Evolutionary conservation across 2,888 invertebrate genomes (phyloP).

Genomic region (Nymphalis polychloros): DNA sequence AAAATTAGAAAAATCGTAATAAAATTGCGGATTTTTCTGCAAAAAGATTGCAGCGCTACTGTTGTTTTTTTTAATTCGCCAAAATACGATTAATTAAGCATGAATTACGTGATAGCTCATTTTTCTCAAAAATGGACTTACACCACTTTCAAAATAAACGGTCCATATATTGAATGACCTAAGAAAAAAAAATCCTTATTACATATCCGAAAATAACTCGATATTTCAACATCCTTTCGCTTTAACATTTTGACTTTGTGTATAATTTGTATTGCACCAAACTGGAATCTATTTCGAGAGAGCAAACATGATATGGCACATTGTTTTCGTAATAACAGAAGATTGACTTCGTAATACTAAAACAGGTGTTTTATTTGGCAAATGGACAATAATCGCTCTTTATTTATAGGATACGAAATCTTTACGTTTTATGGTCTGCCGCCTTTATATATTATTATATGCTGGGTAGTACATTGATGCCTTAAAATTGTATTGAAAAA

Average conservation of each 20-base stretch:
- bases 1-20: no score
- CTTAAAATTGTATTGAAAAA: not conserved
- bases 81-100: no score
- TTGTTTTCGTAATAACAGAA: slow-evolving; percentile 25
- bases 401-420: slow-evolving; percentile 17
- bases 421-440: not conserved
- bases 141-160: no score
- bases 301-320: slow-evolving; percentile 14
- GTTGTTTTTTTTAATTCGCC: no score
- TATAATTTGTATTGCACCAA: slow-evolving; percentile 19
- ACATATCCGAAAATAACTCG: not conserved
- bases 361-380: slow-evolving; percentile 40
- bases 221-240: slow-evolving; percentile 18
- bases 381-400: slow-evolving; percentile 21
- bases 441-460: not conserved
- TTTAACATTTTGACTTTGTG: slow-evolving; percentile 18
- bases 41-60: no score
- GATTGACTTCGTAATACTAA: slow-evolving; percentile 18
- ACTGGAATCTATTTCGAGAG: slow-evolving; percentile 25
- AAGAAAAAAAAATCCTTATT: slow-evolving; percentile 12
- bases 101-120: no score
- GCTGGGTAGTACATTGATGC: not conserved
- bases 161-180: not conserved
- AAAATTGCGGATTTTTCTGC: no score
- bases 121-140: no score